These are phyloP conservation scores for Caloenas nicobarica DNA, from an alignment of 2,113 vertebrate genomes.

Conservation along the genomic window DNA sequence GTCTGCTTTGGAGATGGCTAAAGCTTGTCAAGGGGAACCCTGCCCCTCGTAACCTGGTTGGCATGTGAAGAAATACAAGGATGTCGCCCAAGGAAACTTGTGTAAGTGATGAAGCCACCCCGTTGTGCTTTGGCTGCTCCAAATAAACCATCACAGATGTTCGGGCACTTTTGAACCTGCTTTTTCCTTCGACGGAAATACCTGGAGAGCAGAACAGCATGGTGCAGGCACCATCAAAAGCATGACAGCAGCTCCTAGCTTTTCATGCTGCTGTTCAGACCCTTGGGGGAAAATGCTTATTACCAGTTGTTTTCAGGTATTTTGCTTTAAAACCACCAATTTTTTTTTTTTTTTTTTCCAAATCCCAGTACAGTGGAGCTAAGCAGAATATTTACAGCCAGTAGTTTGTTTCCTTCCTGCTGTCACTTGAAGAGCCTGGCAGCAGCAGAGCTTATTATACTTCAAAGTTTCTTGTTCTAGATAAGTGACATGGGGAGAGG, in stretches of 20 bases:
- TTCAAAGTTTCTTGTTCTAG: conserved; percentile 12
- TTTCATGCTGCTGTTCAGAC: background rate
- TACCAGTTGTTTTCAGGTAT: background rate
- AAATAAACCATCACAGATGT: background rate
- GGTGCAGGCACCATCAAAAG: background rate
- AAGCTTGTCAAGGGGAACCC: background rate
- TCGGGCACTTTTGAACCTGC: background rate
- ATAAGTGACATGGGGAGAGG: background rate
- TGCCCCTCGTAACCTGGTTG: background rate
- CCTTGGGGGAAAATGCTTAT: background rate
- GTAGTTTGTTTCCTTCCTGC: conserved; percentile 2
- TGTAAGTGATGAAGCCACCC: background rate
- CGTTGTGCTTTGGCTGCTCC: background rate
- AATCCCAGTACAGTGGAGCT: background rate
- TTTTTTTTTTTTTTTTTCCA: background rate
- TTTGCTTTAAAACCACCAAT: background rate
- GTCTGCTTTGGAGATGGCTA: background rate
- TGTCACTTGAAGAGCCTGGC: background rate
- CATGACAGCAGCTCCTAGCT: background rate
- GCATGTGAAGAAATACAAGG: background rate
- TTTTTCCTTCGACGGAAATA: background rate
- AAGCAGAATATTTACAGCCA: background rate
- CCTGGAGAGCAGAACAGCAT: background rate
- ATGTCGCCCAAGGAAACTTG: background rate
- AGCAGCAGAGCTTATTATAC: background rate